Evolutionary conservation across 2,888 invertebrate genomes (phyloP).

Genomic region (Mesorhabditis sp.): DNA sequence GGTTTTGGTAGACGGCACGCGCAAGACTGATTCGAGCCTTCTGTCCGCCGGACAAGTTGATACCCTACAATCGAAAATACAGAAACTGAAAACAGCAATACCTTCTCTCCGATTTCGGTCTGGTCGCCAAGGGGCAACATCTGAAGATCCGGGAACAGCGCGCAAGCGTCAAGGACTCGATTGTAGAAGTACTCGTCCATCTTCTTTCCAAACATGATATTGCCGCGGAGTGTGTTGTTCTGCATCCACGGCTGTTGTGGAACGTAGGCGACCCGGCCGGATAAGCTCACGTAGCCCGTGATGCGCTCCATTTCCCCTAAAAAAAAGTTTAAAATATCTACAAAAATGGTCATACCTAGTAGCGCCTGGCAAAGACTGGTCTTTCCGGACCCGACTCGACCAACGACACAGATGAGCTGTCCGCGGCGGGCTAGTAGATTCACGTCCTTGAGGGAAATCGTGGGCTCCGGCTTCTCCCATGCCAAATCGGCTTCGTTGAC

Average conservation of each 20-base stretch:
- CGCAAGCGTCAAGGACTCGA: constrained; percentile 52
- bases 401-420: constrained; percentile 50
- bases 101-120: constrained; percentile 57
- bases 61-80: constrained; percentile 36
- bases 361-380: constrained; percentile 72
- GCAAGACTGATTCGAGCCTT: constrained; percentile 78
- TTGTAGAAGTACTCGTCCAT: constrained; percentile 52
- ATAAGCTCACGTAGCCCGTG: constrained; percentile 40
- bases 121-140: constrained; percentile 46
- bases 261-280: constrained; percentile 74
- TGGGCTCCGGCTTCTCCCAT: constrained; percentile 42
- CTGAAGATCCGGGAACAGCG: constrained; percentile 45
- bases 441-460: constrained; percentile 60
- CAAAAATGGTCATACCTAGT: constrained; percentile 27
- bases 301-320: constrained; percentile 67
- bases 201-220: constrained; percentile 74
- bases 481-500: constrained; percentile 38
- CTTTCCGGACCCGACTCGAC: constrained; percentile 56
- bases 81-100: constrained; percentile 6
- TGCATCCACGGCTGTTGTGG: constrained; percentile 98
- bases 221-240: constrained; percentile 86
- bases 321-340: constrained; percentile 15
- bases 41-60: constrained; percentile 56
- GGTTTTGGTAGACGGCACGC: constrained; percentile 82
- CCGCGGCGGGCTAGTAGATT: constrained; percentile 64